Base-by-base conservation (phyloP, 2,888 invertebrate genomes). In the Sinelater perroti region DNA sequence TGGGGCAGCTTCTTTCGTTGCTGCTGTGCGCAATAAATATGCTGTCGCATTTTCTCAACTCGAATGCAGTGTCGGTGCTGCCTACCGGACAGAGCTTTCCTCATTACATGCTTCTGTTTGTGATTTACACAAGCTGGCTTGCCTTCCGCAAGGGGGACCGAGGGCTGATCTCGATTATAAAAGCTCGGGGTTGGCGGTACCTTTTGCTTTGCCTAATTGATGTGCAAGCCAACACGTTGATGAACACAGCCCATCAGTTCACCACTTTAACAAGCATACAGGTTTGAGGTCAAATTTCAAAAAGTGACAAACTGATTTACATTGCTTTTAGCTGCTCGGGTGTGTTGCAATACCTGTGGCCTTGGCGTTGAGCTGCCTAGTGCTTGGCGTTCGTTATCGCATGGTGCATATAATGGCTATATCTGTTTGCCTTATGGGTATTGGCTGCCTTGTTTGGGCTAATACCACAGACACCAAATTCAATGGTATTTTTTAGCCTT, bases 301-400 rank as follows among this genome's bases (percentile, higher is more conserved):
- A 13, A 26, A 28, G 51, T 13, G 16, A 21, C 38, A 18, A 38
- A 42, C 30, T 14, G 10, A 33, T 42, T 24, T 42, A 42, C 18
- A 2, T 53, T 42, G 80, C 78, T 86, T 87, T 79, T 84, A 93
- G 88, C 81, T 94, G 72, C 79, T 94, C 69, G 91, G 93, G 63
- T 93, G 93, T 76, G 90, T 91, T 61, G 91, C 91, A 3, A 91
- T 93, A 51, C 91, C 93, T 0, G 89, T 89, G 6, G 92, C 93
- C 2, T 76, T 93, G 62, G 85, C 86, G 21, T 78, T 93, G 21
- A 92, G 92, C 0, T 90, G 89, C 67, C 82, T 91, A 1, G 87
- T 91, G 78, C 81, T 93, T 16, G 87, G 88, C 4, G 89, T 90
- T 57, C 81, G 90, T 62, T 89, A 91, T 61, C 85, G 87, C 44